Evolutionary conservation across 1,140 invertebrate species (phyloP), one percentile per base, ranked within the genome.

Genomic region (Drosophila nasuta): DNA sequence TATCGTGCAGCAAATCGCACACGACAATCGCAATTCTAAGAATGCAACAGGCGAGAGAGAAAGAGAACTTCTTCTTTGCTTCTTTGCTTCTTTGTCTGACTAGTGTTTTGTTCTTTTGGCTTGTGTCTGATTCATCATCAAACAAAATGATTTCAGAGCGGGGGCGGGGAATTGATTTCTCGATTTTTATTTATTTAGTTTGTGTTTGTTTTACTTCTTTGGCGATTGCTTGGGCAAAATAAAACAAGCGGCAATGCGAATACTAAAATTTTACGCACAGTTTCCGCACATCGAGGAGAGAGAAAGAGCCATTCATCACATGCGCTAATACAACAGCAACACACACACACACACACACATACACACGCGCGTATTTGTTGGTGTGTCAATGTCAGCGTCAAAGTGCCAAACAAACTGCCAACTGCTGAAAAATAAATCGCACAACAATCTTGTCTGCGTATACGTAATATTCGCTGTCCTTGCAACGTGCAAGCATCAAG

Each of bases 191-290:
- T 74, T 74, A 38, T 76, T 72, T 65, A 54, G 38, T 54, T 45
- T 66, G 10, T 69, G 41, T 46, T 57, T 75, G 56, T 43, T 56
- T 72, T 75, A 46, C 66, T 66, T 58, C 45, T 49, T 48, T 51
- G 33, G 33, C 33, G 33, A 8, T 8, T 10, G 35, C 35, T 10
- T 38, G 11, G 7, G 30, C 65, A 73, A 73, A 73, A 59, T 60
- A 76, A 76, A 76, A 62, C 71, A 59, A 65, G 63, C 60, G 30
- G 45, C 66, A 62, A 62, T 73, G 75, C 20, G 20, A 25, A 3
- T 25, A 25, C 63, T 62, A 62, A 49, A 57, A 73, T 77, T 77
- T 73, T 73, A 77, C 75, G 75, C 75, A 77, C 70, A 73, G 51
- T 73, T 77, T 67, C 69, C 68, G 62, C 45, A 51, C 35, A 38